Evolutionary conservation across 1,140 invertebrate species (phyloP), one percentile per base, ranked within the genome.

Genomic region (Pachypeltis micranthus): DNA sequence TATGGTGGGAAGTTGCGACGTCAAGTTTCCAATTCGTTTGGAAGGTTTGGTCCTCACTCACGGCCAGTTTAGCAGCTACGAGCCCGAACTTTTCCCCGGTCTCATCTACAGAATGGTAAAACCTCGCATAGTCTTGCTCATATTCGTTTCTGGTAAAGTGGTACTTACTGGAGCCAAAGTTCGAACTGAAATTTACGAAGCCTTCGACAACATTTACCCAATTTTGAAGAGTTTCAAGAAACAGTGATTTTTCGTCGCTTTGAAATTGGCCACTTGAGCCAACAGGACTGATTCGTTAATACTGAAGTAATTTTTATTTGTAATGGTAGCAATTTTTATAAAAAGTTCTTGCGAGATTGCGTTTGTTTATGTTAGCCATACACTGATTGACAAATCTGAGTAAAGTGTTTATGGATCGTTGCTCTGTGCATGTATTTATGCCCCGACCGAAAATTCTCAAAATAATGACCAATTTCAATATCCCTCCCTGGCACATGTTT

Each of bases 141-240:
- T 98, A 75, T 98, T 98, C 81, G 94, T 98, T 0, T 96, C 95
- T 77, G 96, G 96, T 60, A 98, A 98, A 83, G 85, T 98, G 65
- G 92, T 96, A 1, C 83, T 97, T 59, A 97, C 94, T 74, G 96
- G 97, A 70, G 97, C 96, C 31, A 99, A 99, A 85, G 90, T 97
- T 14, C 79, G 96, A 67, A 85, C 89, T 77, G 96, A 99, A 80
- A 99, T 99, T 66, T 97, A 99, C 77, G 95, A 99, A 78, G 97
- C 97, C 1, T 99, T 99, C 81, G 94, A 98, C 73, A 97, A 97
- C 74, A 99, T 99, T 73, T 99, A 98, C 80, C 97, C 97, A 28
- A 99, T 99, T 74, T 77, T 99, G 64, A 98, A 98, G 77, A 94
- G 93, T 76, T 99, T 99, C 74, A 95, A 96, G 73, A 99, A 99